Percentiles rank a stretch among this genome's conserved stretches.
These are phyloP conservation scores for Xenopus tropicalis DNA, from an alignment of 2,113 vertebrate species.

Conservation along the genomic window UCB_Xtro_10.0 CM004443.2:69194501-69195000, in stretches of 20 bases:
- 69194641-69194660: neutral
- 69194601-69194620: too few species aligned
- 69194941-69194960: constrained; percentile 50
- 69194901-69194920: constrained; percentile 29
- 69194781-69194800: constrained; percentile 34
- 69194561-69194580: too few species aligned
- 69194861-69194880: constrained; percentile 8
- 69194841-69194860: constrained; percentile 50
- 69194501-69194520: too few species aligned
- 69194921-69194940: constrained; percentile 42
- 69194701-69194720: constrained; percentile 12
- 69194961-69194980: constrained; percentile 43
- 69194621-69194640: too few species aligned
- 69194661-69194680: neutral
- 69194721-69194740: constrained; percentile 34
- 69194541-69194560: too few species aligned
- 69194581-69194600: too few species aligned
- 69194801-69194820: constrained; percentile 11
- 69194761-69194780: constrained; percentile 45
- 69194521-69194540: too few species aligned
- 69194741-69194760: constrained; percentile 58
- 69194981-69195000: constrained; percentile 59
- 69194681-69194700: neutral
- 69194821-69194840: neutral
- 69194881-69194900: neutral